Evolutionary conservation across 2,888 invertebrate genomes (phyloP).

Genomic region (Subacronicta megacephala): DNA sequence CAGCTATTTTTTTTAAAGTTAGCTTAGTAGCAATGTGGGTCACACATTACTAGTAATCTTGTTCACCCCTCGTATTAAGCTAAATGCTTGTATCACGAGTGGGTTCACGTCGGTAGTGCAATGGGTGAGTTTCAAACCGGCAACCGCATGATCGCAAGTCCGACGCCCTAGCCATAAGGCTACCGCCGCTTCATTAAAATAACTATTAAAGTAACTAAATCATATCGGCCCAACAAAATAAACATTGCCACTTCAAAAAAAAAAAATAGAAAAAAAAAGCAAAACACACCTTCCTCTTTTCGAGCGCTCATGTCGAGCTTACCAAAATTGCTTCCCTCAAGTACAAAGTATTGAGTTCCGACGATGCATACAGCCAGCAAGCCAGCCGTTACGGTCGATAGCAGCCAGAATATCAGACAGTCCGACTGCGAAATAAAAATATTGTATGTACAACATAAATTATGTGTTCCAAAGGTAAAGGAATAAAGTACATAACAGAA

Average conservation of each 20-base stretch:
- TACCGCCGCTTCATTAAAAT: too few relatives aligned
- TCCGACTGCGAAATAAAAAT: conserved; percentile 87
- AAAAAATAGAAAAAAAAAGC: conserved; percentile 64
- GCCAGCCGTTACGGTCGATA: conserved; percentile 91
- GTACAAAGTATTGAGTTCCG: conserved; percentile 92
- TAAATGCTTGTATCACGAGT: too few relatives aligned
- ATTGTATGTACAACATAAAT: conserved; percentile 13
- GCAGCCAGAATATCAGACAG: conserved; percentile 90
- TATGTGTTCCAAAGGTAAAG: background rate
- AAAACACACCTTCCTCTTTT: conserved; percentile 86
- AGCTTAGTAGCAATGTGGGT: too few relatives aligned
- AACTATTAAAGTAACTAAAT: too few relatives aligned
- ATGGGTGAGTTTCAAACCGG: too few relatives aligned
- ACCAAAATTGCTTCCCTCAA: conserved; percentile 91
- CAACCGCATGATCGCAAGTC: too few relatives aligned
- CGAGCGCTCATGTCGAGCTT: conserved; percentile 80
- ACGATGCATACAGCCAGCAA: conserved; percentile 91
- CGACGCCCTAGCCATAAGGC: too few relatives aligned
- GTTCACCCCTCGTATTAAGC: too few relatives aligned
- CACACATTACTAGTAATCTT: too few relatives aligned
- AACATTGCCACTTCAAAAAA: conserved; percentile 35
- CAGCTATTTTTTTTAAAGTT: too few relatives aligned
- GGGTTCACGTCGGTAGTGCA: too few relatives aligned
- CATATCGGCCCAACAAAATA: conserved; percentile 21
- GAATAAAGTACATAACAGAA: background rate